These are phyloP conservation scores for Oreochromis niloticus DNA, from an alignment of 2,113 vertebrate genomes.

Conservation along the genomic window DNA sequence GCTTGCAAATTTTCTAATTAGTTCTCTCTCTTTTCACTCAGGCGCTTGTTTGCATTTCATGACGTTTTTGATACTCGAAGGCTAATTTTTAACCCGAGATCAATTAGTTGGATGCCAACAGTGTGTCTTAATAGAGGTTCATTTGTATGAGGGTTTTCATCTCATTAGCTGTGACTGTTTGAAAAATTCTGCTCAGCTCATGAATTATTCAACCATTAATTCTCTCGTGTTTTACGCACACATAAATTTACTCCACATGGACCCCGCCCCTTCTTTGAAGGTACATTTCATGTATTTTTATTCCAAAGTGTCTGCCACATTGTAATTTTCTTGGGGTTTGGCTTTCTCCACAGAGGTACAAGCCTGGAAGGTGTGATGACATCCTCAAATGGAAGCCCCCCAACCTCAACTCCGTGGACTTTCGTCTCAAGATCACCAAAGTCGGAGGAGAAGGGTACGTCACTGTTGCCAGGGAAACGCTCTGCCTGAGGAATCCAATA, in stretches of 20 bases:
- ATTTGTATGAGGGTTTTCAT: background rate
- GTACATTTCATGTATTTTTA: background rate
- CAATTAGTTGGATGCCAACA: background rate
- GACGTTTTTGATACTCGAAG: background rate
- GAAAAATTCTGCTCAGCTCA: background rate
- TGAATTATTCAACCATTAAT: conserved; percentile 12
- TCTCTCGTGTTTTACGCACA: background rate
- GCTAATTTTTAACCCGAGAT: background rate
- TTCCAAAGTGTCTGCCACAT: background rate
- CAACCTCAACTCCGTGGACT: conserved; percentile 97
- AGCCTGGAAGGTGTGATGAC: conserved; percentile 90
- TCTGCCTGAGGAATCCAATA: conserved; percentile 16
- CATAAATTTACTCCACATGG: background rate
- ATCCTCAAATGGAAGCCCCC: conserved; percentile 99
- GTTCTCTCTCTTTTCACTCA: background rate
- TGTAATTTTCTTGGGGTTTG: background rate
- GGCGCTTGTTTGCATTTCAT: background rate
- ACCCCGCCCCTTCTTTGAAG: background rate
- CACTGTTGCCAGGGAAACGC: conserved; percentile 45
- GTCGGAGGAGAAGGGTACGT: conserved; percentile 97
- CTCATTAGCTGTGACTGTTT: conserved; percentile 13
- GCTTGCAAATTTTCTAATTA: background rate
- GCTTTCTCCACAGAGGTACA: conserved; percentile 82
- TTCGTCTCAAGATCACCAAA: conserved; percentile 96
- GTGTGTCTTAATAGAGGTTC: background rate